These are phyloP conservation scores for Hetaerina titia DNA, from an alignment of 2,888 invertebrate genomes.

Conservation along the genomic window DNA sequence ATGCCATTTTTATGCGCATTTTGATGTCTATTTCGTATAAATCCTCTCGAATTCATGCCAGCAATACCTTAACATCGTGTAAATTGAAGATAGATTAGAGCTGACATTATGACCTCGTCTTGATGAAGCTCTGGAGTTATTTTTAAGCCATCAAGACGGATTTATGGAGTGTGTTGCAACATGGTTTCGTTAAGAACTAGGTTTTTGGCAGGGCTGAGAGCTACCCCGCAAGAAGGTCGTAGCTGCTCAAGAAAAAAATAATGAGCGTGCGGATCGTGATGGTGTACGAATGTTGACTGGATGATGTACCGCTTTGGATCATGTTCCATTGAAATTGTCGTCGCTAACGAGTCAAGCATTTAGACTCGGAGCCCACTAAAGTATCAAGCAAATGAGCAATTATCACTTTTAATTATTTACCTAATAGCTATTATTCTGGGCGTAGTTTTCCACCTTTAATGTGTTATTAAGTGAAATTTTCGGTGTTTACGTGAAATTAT, in stretches of 20 bases:
- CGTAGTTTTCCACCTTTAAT: too few species aligned
- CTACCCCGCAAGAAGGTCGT: constrained; percentile 49
- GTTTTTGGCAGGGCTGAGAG: constrained; percentile 43
- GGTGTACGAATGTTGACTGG: constrained; percentile 56
- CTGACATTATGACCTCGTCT: constrained; percentile 33
- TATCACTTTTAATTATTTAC: too few species aligned
- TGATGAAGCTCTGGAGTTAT: constrained; percentile 46
- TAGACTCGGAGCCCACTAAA: not conserved
- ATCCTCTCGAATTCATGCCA: not conserved
- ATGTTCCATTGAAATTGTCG: not conserved
- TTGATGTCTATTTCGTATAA: not conserved
- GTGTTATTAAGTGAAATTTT: too few species aligned
- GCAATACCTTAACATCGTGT: not conserved
- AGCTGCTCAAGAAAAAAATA: constrained; percentile 50
- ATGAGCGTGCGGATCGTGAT: constrained; percentile 20
- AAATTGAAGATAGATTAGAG: not conserved
- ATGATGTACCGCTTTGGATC: constrained; percentile 48
- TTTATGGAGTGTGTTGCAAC: constrained; percentile 61
- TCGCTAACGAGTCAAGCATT: not conserved
- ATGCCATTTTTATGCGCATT: not conserved
- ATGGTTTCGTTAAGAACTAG: constrained; percentile 57
- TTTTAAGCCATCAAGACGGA: constrained; percentile 49
- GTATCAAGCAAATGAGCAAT: too few species aligned
- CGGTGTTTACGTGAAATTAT: too few species aligned
- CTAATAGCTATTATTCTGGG: too few species aligned